Conservation (phyloP, 1,140 invertebrate genomes). For the Tetramorium alpestre region DNA sequence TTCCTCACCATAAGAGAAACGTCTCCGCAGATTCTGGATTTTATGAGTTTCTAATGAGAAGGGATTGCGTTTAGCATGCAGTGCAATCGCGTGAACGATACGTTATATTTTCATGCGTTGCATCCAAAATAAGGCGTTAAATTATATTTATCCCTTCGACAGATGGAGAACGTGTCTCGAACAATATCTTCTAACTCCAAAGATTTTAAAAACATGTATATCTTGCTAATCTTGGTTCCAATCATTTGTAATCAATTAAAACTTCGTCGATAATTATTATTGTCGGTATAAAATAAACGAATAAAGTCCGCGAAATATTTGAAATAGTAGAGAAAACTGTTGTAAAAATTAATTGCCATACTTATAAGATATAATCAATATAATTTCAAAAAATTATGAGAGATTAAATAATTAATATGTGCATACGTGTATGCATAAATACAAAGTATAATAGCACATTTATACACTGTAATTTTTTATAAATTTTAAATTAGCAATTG, state of each 20-base stretch:
- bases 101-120: conserved; percentile 23
- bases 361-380: background rate
- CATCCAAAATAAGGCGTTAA: background rate
- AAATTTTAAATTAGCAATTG: background rate
- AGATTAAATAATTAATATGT: no score
- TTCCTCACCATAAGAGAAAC: conserved; percentile 36
- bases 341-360: background rate
- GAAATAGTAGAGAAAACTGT: background rate
- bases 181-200: background rate
- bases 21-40: conserved; percentile 60
- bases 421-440: no score
- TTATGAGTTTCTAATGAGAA: conserved; percentile 79
- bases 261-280: background rate
- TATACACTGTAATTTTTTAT: background rate
- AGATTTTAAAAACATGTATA: background rate
- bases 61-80: conserved; percentile 69
- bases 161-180: background rate
- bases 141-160: conserved; percentile 39
- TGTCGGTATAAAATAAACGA: background rate
- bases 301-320: background rate
- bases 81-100: conserved; percentile 47
- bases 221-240: background rate
- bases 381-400: no score
- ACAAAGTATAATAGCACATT: no score
- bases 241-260: background rate